Evolutionary conservation across 2,888 invertebrate species (phyloP), one percentile per base, ranked within the genome.

Genomic region (Trissoscelio sp.): DNA sequence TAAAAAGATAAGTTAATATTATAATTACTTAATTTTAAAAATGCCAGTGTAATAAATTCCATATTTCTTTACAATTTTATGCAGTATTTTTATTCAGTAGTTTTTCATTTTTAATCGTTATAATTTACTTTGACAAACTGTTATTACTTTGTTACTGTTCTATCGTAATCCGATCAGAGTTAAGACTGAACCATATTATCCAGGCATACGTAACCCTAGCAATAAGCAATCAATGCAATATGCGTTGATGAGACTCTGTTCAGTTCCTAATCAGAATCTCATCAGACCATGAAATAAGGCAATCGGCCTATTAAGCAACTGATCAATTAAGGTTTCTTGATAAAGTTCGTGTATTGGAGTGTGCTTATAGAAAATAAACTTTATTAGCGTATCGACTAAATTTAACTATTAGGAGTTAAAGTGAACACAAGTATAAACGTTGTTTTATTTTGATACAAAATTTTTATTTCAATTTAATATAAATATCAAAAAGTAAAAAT

Each of bases 211-310:
- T 39, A 39, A 39, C 39, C 12, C 39, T 39, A 11, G 39, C 37
- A 57, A 20, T 24, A 57, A 57, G 57, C 39, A 39, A 58, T 58
- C 39, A 39, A 39, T 58, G 57, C 57, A 34, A 34, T 55, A 60
- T 60, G 18, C 60, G 62, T 46, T 46, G 46, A 62, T 46, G 37
- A 48, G 48, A 64, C 37, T 42, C n/a, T 20, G 34, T 64, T 64
- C 48, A 22, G 28, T 34, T 64, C 14, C 48, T 64, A 48, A 64
- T 48, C 48, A 48, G 16, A 48, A 64, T 48, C 64, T 48, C 64
- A 64, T 64, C 64, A 64, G 22, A 18, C 64, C 64, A 48, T 64
- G 64, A 64, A 48, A 48, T 64, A 64, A 48, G 64, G 46, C 42
- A 64, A 48, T 64, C 42, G 31, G 20, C 48, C 48, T 34, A 37